These are phyloP conservation scores for Enteromius viviparus DNA, from an alignment of 2,797 vertebrate genomes.

Conservation along the genomic window DNA sequence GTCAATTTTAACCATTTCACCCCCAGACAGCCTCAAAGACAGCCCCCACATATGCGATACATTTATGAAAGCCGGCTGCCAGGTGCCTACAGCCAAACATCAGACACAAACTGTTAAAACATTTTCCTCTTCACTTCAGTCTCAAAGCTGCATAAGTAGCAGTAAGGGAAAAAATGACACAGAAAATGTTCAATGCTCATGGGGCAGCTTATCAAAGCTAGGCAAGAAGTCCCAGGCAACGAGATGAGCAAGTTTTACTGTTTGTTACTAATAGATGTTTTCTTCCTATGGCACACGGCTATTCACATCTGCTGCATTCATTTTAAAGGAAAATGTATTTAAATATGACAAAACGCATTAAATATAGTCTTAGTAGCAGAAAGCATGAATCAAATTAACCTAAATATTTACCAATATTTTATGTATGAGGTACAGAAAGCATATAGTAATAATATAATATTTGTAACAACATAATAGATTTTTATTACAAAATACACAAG, in stretches of 20 bases:
- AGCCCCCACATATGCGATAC: constrained; percentile 61
- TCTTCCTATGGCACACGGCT: background rate
- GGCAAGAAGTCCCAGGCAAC: background rate
- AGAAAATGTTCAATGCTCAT: background rate
- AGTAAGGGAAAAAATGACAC: constrained; percentile 8
- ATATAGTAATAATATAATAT: background rate
- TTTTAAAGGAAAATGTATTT: background rate
- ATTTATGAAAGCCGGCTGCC: constrained; percentile 57
- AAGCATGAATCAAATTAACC: background rate
- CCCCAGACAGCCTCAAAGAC: constrained; percentile 57
- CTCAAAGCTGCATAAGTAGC: constrained; percentile 27
- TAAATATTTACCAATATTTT: background rate
- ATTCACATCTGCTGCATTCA: background rate
- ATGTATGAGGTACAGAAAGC: background rate
- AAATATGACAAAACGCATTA: constrained; percentile 2
- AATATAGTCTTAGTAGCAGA: background rate
- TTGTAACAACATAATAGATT: background rate
- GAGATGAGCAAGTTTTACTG: constrained; percentile 24
- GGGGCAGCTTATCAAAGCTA: constrained; percentile 7
- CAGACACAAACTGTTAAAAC: constrained; percentile 55
- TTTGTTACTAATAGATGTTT: background rate
- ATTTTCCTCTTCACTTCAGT: constrained; percentile 55
- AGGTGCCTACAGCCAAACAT: constrained; percentile 62
- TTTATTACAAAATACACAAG: background rate
- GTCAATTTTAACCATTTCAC: constrained; percentile 65